Evolutionary conservation across 2,797 vertebrate genomes (phyloP), one percentile per base, ranked within the genome.

Genomic region (Lophura swinhoii): DNA sequence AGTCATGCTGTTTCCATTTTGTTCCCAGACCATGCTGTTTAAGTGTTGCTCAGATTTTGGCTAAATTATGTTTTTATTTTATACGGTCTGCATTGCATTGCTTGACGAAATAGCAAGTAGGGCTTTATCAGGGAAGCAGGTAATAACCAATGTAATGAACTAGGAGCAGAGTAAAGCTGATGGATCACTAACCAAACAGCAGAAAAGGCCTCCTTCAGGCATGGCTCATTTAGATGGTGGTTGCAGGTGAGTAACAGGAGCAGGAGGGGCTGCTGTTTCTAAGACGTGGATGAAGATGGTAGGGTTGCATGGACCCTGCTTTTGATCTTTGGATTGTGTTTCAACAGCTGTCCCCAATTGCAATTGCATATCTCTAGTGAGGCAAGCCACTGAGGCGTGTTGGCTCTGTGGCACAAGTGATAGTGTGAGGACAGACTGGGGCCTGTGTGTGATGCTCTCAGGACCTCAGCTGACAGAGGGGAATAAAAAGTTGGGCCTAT

Each of bases 21-120:
- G 37, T 80, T 85, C 83, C 46, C 64, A 37, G 63, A 6, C 62
- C 5, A 2, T n/a, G 55, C 77, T 91, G 73, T 71, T 84, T 28
- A 48, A 70, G 87, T 43, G 20, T 89, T 87, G 56, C 82, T 87
- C 77, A 93, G 64, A 87, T 69, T 75, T 80, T 59, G 69, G 64
- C 76, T 68, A 41, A 84, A 46, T 60, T 83, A 28, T 70, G 29
- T 78, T 89, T 91, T 83, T 56, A 59, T 93, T 83, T 92, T 63
- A 67, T 67, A 44, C 16, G 67, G 49, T n/a, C 64, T 66, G 43
- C 28, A 23, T 59, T 67, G 60, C 39, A 58, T 46, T 56, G 43
- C 58, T 74, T 63, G 58, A n/a, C 10, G 14, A 88, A 90, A 87
- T 77, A 88, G 41, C 44, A 51, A 66, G 18, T 63, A 63, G 91